Evolutionary conservation across 2,113 vertebrate species (phyloP).

Genomic region (Bubalus kerabau): DNA sequence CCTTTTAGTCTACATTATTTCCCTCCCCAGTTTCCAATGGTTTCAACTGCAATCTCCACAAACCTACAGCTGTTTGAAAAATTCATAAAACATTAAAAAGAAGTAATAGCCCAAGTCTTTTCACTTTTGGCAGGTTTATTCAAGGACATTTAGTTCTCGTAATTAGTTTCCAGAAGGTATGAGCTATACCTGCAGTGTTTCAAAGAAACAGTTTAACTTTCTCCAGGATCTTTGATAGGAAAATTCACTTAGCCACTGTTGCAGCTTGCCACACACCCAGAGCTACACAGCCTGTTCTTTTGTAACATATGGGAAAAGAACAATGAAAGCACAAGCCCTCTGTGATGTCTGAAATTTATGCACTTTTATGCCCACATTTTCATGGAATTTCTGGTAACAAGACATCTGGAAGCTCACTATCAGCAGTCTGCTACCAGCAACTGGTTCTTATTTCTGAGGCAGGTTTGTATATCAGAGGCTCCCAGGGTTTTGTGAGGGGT

Average conservation of each 20-base stretch:
- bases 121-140: constrained; percentile 52
- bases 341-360: constrained; percentile 47
- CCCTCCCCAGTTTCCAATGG: neutral
- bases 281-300: constrained; percentile 53
- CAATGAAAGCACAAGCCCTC: constrained; percentile 55
- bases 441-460: constrained; percentile 14
- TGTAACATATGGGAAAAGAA: constrained; percentile 56
- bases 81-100: constrained; percentile 51
- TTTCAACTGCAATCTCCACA: constrained; percentile 17
- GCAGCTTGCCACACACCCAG: constrained; percentile 29
- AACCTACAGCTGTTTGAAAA: constrained; percentile 28
- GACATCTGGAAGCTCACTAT: constrained; percentile 56
- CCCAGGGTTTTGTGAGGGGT: neutral
- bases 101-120: constrained; percentile 32
- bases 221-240: neutral
- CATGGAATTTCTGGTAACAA: constrained; percentile 56
- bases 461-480: neutral
- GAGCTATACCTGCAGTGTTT: constrained; percentile 51
- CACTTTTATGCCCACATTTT: constrained; percentile 47
- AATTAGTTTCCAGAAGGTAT: constrained; percentile 65
- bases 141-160: constrained; percentile 51
- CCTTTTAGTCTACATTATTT: neutral
- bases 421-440: constrained; percentile 55
- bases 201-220: constrained; percentile 52
- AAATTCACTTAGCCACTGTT: constrained; percentile 5